phyloP scores from a whole-genome alignment of 2,113 vertebrate genomes.

The Oophaga pumilio region DNA sequence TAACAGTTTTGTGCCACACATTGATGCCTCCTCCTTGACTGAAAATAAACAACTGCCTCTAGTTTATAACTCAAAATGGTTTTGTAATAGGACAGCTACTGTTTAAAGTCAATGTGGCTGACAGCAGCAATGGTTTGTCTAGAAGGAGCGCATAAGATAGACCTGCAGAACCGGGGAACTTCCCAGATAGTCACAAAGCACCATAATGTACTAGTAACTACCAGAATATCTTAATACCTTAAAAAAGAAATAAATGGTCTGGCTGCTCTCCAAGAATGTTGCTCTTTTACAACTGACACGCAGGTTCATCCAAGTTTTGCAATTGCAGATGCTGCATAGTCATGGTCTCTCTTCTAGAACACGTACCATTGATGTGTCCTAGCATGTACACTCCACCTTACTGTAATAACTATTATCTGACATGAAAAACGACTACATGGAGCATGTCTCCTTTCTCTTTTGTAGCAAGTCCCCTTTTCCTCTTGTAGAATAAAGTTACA shows the following conservation, averaged over 20 bases:
- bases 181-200: not conserved
- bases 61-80: not conserved
- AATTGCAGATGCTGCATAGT: constrained; percentile 22
- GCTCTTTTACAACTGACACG: not conserved
- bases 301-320: not conserved
- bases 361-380: not conserved
- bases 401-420: not conserved
- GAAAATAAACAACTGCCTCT: constrained; percentile 2
- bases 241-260: not conserved
- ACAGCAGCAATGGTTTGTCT: not conserved
- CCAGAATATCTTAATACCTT: not conserved
- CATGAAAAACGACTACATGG: not conserved
- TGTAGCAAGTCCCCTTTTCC: too few species aligned
- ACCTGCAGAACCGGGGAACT: not conserved
- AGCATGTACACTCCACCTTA: constrained; percentile 13
- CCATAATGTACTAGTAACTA: not conserved
- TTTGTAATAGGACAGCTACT: constrained; percentile 3
- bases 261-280: not conserved
- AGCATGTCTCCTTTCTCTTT: too few species aligned
- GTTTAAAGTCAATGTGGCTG: not conserved
- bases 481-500: too few species aligned
- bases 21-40: not conserved
- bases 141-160: not conserved
- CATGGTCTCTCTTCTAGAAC: not conserved
- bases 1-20: constrained; percentile 37